Percentiles rank a stretch among this genome's conserved stretches.
phyloP scores from a whole-genome alignment of 2,888 invertebrate species.

The Megastigmus dorsalis region DNA sequence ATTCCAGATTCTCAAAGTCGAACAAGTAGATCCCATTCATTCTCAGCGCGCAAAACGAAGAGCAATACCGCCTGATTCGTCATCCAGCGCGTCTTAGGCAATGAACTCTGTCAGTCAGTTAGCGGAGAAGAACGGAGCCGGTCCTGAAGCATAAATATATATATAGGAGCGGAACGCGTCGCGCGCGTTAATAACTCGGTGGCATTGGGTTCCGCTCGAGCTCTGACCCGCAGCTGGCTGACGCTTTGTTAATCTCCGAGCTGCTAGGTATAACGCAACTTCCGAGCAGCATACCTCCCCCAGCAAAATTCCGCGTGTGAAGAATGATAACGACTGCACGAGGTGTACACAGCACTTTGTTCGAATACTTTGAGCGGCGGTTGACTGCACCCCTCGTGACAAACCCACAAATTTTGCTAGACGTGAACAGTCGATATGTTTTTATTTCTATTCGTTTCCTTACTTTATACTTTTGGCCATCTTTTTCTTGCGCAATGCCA shows the following conservation, averaged over 20 bases:
- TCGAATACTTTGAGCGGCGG: slow-evolving; percentile 50
- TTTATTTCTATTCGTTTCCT: too few species aligned
- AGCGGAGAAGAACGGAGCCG: not conserved
- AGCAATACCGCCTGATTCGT: not conserved
- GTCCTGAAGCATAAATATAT: not conserved
- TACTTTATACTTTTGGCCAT: too few species aligned
- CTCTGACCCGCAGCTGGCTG: not conserved
- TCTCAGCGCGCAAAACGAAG: too few species aligned
- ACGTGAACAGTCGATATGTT: too few species aligned
- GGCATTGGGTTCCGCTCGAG: not conserved
- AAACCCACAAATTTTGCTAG: slow-evolving; percentile 39
- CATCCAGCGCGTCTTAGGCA: slow-evolving; percentile 22
- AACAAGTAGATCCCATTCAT: too few species aligned
- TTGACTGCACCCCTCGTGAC: slow-evolving; percentile 58
- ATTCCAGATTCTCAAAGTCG: too few species aligned
- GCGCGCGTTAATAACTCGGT: slow-evolving; percentile 6
- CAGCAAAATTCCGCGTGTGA: too few species aligned
- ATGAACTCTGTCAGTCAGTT: slow-evolving; percentile 13
- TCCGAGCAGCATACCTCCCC: slow-evolving; percentile 28
- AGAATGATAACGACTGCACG: slow-evolving; percentile 29
- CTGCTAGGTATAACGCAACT: slow-evolving; percentile 21
- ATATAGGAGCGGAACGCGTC: too few species aligned
- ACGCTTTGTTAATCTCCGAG: slow-evolving; percentile 32
- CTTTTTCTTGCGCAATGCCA: too few species aligned
- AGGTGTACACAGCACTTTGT: too few species aligned